Percentiles rank a stretch among this genome's conserved stretches.
Conservation (phyloP, 2,113 vertebrate genomes). For the Riparia riparia region DNA sequence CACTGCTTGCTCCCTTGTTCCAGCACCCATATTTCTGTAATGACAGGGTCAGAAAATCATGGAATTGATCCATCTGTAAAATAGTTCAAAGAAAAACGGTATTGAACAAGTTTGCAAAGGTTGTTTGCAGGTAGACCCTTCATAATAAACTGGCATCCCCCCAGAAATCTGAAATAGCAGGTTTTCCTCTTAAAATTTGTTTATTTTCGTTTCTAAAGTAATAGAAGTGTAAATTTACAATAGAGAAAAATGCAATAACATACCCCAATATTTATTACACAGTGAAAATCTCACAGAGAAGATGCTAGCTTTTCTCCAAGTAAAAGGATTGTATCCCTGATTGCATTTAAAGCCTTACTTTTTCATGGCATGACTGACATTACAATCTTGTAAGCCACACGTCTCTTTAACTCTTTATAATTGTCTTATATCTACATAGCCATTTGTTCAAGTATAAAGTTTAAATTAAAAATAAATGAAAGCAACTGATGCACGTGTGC, state of each 20-base stretch:
- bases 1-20: neutral
- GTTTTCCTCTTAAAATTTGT: neutral
- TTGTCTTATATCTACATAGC: conserved; percentile 1
- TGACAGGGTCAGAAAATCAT: neutral
- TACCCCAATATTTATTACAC: neutral
- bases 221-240: neutral
- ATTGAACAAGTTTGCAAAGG: neutral
- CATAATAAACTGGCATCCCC: neutral
- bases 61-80: neutral
- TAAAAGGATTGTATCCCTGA: neutral
- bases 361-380: neutral
- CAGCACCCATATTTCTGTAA: neutral
- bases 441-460: neutral
- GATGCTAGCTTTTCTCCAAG: neutral
- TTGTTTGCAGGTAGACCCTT: neutral
- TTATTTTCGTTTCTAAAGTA: neutral
- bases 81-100: neutral
- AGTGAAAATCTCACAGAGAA: neutral
- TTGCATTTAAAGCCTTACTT: conserved; percentile 5
- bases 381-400: neutral
- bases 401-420: neutral
- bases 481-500: conserved; percentile 32
- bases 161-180: neutral
- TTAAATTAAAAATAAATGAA: conserved; percentile 60
- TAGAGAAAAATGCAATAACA: neutral